Conservation (phyloP, 2,113 vertebrate genomes). For the Notiomystis cincta region DNA sequence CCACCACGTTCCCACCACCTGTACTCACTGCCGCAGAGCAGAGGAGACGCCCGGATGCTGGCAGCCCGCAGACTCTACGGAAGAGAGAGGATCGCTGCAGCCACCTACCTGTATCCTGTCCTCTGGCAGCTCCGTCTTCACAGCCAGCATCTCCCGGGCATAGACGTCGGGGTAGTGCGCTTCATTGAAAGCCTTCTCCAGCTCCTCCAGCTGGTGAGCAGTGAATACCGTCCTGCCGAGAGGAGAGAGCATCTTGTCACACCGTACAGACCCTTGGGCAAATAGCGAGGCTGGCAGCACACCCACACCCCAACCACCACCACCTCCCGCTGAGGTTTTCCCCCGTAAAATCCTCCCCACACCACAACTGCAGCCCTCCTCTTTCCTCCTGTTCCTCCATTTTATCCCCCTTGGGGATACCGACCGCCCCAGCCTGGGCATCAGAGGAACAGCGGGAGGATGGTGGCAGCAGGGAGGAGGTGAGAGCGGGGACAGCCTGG, state of each 20-base stretch:
- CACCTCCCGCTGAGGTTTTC: background rate
- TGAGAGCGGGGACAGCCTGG: background rate
- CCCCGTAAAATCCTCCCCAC: background rate
- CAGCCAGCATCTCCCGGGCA: conserved; percentile 90
- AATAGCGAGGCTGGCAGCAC: background rate
- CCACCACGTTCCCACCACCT: background rate
- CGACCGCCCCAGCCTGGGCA: background rate
- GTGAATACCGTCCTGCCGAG: conserved; percentile 89
- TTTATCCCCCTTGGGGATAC: background rate
- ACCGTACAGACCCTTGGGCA: background rate
- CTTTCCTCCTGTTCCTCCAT: background rate
- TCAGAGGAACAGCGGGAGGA: background rate
- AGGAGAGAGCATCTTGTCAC: background rate
- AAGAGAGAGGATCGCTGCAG: background rate
- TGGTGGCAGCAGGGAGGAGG: background rate
- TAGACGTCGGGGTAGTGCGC: conserved; percentile 96
- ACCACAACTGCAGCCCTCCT: background rate
- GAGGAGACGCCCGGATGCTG: background rate
- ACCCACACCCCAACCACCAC: too few relatives aligned
- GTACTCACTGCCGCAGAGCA: background rate
- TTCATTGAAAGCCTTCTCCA: conserved; percentile 94
- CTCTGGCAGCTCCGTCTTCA: conserved; percentile 94
- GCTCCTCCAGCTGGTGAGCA: conserved; percentile 90
- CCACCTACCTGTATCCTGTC: conserved; percentile 89
- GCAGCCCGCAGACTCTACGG: rapidly evolving